Conservation (phyloP, 1,140 invertebrate genomes). For the Triops cancriformis region DNA sequence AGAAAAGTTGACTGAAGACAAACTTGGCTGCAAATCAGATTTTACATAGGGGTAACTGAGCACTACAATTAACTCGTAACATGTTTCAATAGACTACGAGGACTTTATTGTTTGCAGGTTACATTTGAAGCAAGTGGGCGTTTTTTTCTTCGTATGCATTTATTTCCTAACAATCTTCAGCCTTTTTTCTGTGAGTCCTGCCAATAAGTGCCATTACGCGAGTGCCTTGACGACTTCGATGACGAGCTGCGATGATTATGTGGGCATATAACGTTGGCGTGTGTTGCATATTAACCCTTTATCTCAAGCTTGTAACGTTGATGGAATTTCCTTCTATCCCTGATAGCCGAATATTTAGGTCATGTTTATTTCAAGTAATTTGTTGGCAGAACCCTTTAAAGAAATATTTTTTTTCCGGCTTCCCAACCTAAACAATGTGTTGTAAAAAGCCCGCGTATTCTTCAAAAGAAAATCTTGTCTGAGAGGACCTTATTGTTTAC, state of each 20-base stretch:
- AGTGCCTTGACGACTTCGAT: not conserved
- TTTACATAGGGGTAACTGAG: not conserved
- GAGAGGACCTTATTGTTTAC: not conserved
- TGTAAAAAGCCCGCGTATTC: not conserved
- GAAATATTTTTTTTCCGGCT: not conserved
- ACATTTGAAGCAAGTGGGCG: not conserved
- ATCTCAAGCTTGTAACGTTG: not conserved
- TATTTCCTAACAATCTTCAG: not conserved
- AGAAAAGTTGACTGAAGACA: not conserved
- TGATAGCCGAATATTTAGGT: not conserved
- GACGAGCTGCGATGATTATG: constrained; percentile 3
- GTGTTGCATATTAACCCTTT: constrained; percentile 6
- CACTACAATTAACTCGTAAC: not conserved
- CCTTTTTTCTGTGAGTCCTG: not conserved
- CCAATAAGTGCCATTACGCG: not conserved
- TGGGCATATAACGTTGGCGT: constrained; percentile 7
- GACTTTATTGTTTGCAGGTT: not conserved
- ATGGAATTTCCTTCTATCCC: not conserved
- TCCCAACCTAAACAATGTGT: not conserved
- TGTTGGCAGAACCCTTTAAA: not conserved
- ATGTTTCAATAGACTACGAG: not conserved
- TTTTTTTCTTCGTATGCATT: constrained; percentile 6
- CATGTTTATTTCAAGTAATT: not conserved
- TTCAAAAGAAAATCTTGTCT: not conserved
- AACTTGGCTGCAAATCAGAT: not conserved